These are phyloP conservation scores for Sigmodon hispidus DNA, from an alignment of 2,113 vertebrate species.

Conservation along the genomic window DNA sequence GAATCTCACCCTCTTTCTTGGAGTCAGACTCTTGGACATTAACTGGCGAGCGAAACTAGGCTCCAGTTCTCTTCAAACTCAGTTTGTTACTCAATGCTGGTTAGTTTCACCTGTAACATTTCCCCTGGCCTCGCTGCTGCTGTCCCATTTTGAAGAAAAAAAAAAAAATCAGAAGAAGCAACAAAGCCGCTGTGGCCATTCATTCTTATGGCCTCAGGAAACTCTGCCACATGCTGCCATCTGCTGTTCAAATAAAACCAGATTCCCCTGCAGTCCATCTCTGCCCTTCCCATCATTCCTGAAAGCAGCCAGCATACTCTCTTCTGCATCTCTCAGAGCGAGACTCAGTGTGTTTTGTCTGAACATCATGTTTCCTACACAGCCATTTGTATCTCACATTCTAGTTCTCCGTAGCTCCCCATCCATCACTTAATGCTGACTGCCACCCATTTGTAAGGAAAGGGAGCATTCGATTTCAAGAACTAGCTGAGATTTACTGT, in stretches of 20 bases:
- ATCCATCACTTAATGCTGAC: neutral
- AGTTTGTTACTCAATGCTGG: neutral
- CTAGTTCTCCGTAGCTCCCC: neutral
- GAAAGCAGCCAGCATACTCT: no score
- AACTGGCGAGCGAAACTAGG: neutral
- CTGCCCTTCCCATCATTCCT: neutral
- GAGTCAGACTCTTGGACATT: neutral
- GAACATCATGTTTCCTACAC: neutral
- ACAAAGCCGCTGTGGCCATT: neutral
- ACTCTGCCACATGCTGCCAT: conserved; percentile 70
- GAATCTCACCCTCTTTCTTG: neutral
- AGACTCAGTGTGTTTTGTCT: neutral
- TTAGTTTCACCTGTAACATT: conserved; percentile 1
- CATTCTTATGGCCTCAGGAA: neutral
- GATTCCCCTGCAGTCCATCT: neutral
- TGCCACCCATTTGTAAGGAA: neutral
- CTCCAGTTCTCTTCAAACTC: neutral
- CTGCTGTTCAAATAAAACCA: conserved; percentile 79
- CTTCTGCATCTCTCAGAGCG: neutral
- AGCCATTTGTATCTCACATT: neutral
- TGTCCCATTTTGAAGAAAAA: conserved; percentile 1
- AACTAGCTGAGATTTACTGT: neutral
- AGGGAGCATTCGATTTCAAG: neutral
- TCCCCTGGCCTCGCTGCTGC: neutral
- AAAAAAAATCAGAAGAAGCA: conserved; percentile 47